Conservation (phyloP, 2,113 vertebrate genomes). For the Apistogramma diplotaenia region DNA sequence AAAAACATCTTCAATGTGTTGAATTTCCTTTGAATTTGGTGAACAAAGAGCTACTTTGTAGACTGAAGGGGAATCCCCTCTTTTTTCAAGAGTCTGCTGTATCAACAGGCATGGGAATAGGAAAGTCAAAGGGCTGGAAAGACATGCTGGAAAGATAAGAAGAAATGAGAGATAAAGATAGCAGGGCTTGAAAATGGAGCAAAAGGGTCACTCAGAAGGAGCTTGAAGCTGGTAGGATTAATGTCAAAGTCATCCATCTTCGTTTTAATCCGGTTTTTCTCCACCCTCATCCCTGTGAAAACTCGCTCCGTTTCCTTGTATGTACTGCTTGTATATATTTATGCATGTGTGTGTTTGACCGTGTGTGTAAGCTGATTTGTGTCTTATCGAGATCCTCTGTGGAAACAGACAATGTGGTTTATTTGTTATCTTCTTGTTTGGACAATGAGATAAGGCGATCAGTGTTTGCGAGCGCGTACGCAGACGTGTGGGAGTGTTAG, state of each 20-base stretch:
- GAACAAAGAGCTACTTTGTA: slow-evolving; percentile 2
- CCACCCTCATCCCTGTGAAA: not conserved
- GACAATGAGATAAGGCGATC: slow-evolving; percentile 62
- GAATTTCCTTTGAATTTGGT: not conserved
- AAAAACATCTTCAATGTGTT: not conserved
- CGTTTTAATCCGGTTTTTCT: slow-evolving; percentile 17
- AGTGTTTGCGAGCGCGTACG: slow-evolving; percentile 6
- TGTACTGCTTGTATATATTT: not conserved
- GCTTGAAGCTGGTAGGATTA: slow-evolving; percentile 38
- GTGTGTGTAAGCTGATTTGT: slow-evolving; percentile 63
- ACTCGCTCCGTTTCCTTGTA: not conserved
- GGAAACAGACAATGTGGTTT: slow-evolving; percentile 67
- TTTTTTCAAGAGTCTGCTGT: not conserved
- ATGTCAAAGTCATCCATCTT: slow-evolving; percentile 49
- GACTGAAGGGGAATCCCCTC: not conserved
- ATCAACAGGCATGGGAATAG: slow-evolving; percentile 18
- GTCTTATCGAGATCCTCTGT: slow-evolving; percentile 63
- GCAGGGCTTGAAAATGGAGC: slow-evolving; percentile 13
- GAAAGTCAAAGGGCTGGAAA: slow-evolving; percentile 31
- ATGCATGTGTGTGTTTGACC: not conserved
- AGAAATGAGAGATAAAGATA: slow-evolving; percentile 33
- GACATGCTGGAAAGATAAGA: slow-evolving; percentile 16
- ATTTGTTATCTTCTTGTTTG: slow-evolving; percentile 70
- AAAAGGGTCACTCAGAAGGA: slow-evolving; percentile 7
- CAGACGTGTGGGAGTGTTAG: not conserved